Percentiles rank a stretch among this genome's conserved stretches.
These are phyloP conservation scores for Pantherophis guttatus DNA, from an alignment of 2,113 vertebrate genomes.

Conservation along the genomic window DNA sequence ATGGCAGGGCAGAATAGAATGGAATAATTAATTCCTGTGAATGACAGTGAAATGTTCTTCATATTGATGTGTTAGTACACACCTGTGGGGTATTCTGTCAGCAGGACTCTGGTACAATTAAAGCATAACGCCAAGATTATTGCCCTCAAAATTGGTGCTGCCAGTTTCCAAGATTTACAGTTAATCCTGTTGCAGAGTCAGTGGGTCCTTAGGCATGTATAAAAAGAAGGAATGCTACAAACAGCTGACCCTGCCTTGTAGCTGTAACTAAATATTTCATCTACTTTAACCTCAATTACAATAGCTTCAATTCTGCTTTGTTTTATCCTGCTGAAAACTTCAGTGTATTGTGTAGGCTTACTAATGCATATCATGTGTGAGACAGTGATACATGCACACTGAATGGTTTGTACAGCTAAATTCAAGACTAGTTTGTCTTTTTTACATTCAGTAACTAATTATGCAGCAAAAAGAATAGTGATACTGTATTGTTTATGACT, in stretches of 20 bases:
- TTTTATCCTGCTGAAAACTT: background rate
- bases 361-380: background rate
- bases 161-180: background rate
- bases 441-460: background rate
- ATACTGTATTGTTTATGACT: background rate
- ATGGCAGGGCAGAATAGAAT: background rate
- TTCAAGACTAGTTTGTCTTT: background rate
- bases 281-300: background rate
- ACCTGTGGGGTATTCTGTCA: background rate
- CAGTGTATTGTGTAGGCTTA: background rate
- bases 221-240: background rate
- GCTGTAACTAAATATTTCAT: background rate
- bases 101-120: background rate
- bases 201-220: background rate
- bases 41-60: background rate
- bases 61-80: background rate
- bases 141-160: background rate
- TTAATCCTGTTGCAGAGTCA: background rate
- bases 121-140: background rate
- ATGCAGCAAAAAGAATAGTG: conserved; percentile 1
- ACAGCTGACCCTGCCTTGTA: background rate
- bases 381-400: background rate
- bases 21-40: background rate
- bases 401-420: background rate
- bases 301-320: background rate